Percentiles rank a stretch among this genome's conserved stretches.
Conservation (phyloP, 1,140 invertebrate species). For the Battus philenor region DNA sequence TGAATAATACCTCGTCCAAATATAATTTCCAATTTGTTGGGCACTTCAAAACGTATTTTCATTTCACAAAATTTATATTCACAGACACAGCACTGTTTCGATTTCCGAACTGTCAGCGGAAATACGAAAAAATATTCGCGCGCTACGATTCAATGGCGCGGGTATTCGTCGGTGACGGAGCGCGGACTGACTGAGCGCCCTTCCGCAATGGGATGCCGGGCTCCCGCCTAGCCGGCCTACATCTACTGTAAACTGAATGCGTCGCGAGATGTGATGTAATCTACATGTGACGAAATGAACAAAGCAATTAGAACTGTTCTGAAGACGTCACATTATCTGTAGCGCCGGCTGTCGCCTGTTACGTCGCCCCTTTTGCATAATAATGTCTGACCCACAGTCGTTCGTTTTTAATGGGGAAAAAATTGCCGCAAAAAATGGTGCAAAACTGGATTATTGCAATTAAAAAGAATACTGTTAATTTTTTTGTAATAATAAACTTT, state of each 20-base stretch:
- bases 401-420: neutral
- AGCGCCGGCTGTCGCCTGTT: constrained; percentile 3
- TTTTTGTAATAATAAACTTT: too few species aligned
- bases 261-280: constrained; percentile 58
- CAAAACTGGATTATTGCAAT: too few species aligned
- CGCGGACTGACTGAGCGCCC: constrained; percentile 36
- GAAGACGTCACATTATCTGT: constrained; percentile 32
- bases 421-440: neutral
- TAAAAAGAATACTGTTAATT: too few species aligned
- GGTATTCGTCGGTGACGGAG: constrained; percentile 52
- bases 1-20: constrained; percentile 54
- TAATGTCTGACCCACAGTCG: neutral
- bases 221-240: constrained; percentile 67
- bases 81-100: constrained; percentile 28
- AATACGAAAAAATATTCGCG: constrained; percentile 31
- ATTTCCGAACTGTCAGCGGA: constrained; percentile 24
- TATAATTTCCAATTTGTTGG: constrained; percentile 68
- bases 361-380: constrained; percentile 1
- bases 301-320: constrained; percentile 38
- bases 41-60: constrained; percentile 71
- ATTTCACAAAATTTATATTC: constrained; percentile 48
- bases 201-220: constrained; percentile 57
- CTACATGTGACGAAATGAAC: constrained; percentile 54
- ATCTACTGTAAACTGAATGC: constrained; percentile 39
- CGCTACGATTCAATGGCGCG: constrained; percentile 42